Base-by-base conservation (phyloP, 2,888 invertebrate species). In the Chalcosyrphus nemorum region DNA sequence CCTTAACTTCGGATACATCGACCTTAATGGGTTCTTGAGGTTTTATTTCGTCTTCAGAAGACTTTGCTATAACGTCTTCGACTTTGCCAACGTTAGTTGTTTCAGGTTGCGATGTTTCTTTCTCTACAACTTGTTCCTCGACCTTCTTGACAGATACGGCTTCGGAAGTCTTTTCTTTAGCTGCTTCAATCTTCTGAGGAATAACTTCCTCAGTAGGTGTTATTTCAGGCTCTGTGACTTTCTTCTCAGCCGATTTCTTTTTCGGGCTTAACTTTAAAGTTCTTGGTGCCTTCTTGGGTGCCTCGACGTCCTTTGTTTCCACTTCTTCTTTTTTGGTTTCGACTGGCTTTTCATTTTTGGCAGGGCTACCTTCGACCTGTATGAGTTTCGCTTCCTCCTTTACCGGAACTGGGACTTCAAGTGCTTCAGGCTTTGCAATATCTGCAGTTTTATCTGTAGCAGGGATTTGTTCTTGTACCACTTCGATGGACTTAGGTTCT, bases 261-360 rank as follows among this genome's bases (percentile, higher is more conserved):
- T 77, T 38, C 0, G 71, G 45, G 27, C 74, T 57, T 6, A 78
- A 56, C 47, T 78, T 68, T 2, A 81, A 77, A 2, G 72, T 29
- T 17, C 74, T 45, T 4, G 59, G n/a, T 15, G 61, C 82, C 47
- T 70, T 70, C 11, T 68, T 52, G 0, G 27, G 11, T 2, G 57
- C 70, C 9, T 32, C 47, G 9, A 32, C 15, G 9, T 15, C 47
- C 11, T 11, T 47, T 4, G 17, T 19, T 47, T 32, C 47, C 11
- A 72, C 15, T 32, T 63, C 27, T 15, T 57, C 68, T 1, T n/a
- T n/a, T n/a, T n/a, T n/a, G n/a, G n/a, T n/a, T n/a, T n/a, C n/a
- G n/a, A n/a, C n/a, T n/a, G n/a, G n/a, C n/a, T n/a, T n/a, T n/a
- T n/a, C n/a, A n/a, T n/a, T n/a, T n/a, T n/a, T n/a, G n/a, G n/a